phyloP scores from a whole-genome alignment of 2,797 vertebrate genomes.

The Anas acuta region DNA sequence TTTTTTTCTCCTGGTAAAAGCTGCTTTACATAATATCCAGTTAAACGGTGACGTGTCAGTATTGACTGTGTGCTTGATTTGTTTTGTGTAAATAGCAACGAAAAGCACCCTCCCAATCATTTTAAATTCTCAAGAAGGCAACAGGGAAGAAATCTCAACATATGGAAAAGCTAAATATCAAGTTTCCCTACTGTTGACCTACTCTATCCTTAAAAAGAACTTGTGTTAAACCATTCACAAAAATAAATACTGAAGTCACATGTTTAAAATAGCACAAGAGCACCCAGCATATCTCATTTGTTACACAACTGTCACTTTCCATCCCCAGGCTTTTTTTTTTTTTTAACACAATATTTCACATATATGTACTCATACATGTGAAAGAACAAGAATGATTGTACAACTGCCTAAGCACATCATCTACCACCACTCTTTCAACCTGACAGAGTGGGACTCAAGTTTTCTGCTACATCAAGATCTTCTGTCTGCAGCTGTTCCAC shows the following conservation, averaged over 20 bases:
- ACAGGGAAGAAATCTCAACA: not conserved
- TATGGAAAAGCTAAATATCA: constrained; percentile 45
- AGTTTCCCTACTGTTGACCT: not conserved
- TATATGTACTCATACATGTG: not conserved
- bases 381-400: not conserved
- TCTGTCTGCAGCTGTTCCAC: constrained; percentile 42
- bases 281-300: not conserved
- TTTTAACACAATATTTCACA: not conserved
- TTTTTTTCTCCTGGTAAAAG: not conserved
- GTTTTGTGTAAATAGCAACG: constrained; percentile 11
- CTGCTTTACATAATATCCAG: not conserved
- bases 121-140: not conserved
- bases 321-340: not conserved
- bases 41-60: not conserved
- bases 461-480: constrained; percentile 19
- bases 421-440: not conserved
- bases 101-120: not conserved
- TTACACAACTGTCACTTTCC: constrained; percentile 8
- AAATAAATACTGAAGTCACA: constrained; percentile 61
- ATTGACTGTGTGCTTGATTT: not conserved
- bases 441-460: not conserved
- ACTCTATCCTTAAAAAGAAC: constrained; percentile 27
- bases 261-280: constrained; percentile 39
- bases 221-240: constrained; percentile 27
- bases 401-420: not conserved